Evolutionary conservation across 2,797 vertebrate genomes (phyloP), one percentile per base, ranked within the genome.

Genomic region (Enteromius viviparus): DNA sequence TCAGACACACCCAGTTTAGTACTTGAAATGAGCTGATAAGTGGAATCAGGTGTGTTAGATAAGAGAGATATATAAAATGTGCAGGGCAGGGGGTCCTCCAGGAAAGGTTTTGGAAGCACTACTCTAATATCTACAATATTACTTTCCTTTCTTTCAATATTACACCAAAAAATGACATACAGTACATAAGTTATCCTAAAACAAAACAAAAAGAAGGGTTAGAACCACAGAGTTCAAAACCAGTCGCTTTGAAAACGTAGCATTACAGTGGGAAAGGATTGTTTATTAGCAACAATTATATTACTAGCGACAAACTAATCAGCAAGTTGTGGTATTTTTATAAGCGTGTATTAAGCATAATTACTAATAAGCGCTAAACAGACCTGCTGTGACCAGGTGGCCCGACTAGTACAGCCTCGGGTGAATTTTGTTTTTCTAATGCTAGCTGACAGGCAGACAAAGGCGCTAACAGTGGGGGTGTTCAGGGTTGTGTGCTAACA

Each of bases 381-480:
- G 55, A 58, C 68, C 51, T 81, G 37, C 68, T 72, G 40, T 64
- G 80, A 60, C 58, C 88, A 87, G 80, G 88, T 90, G 89, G 60
- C 32, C 45, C 1, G 3, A 66, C 45, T 66, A 66, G 15, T 71
- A 82, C 47, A 68, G 66, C 80, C 47, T 75, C 53, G 10, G 42
- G 85, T 82, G 89, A 85, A 81, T 85, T 86, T 42, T 72, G 47
- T 83, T 85, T 53, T 78, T 34, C 86, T 94, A 92, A 95, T 92
- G 86, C 89, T 89, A 89, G 90, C 84, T 91, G 94, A 91, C 93
- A 93, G 89, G 53, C 84, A 81, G 74, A 95, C 92, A 95, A 94
- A 93, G 91, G 90, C 90, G 87, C 88, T 76, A 88, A 70, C 91
- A 34, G 47, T 7, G 76, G 91, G 93, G 82, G 91, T 89, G 90